phyloP scores from a whole-genome alignment of 2,888 invertebrate genomes.

The Heliconius ethilla region DNA sequence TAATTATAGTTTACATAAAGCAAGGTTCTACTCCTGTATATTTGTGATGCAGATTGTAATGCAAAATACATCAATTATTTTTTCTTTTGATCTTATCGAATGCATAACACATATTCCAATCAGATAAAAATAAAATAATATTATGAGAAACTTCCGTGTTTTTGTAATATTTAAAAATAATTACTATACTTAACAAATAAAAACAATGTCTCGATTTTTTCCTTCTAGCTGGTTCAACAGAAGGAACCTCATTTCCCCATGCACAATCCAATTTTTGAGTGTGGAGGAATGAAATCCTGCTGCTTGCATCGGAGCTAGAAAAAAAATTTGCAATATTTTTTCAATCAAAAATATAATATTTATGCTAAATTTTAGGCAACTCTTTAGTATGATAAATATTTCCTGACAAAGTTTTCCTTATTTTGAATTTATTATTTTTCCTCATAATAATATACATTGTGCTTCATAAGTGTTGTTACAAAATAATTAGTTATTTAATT shows the following conservation, averaged over 20 bases:
- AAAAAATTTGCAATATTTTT: background rate
- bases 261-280: background rate
- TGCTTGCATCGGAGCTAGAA: background rate
- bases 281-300: background rate
- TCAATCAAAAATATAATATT: background rate
- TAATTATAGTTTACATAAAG: background rate
- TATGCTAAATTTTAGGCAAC: slow-evolving; percentile 19
- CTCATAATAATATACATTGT: background rate
- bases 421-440: slow-evolving; percentile 7
- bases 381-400: background rate
- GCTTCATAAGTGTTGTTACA: background rate
- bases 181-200: background rate
- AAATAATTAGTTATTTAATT: background rate
- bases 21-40: background rate
- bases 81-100: slow-evolving; percentile 6
- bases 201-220: background rate
- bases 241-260: background rate
- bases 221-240: background rate
- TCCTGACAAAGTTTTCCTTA: slow-evolving; percentile 5
- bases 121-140: slow-evolving; percentile 11
- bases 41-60: background rate
- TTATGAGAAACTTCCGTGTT: slow-evolving; percentile 10
- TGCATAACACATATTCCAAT: slow-evolving; percentile 2
- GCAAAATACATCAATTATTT: background rate
- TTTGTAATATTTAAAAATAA: background rate